Conservation (phyloP, 1,140 invertebrate species). For the Pseudomyrmex sp. region DNA sequence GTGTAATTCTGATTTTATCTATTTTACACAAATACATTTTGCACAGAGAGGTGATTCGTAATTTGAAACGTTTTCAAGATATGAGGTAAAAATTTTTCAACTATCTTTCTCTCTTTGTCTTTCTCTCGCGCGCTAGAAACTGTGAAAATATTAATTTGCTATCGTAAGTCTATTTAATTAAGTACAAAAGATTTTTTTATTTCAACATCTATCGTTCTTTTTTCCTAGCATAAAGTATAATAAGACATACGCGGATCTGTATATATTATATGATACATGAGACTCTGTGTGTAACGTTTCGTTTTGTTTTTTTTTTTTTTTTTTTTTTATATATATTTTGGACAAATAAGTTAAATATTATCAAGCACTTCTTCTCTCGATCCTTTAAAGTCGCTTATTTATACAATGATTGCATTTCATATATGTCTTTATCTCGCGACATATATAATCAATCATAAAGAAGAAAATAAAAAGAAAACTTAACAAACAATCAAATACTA, state of each 20-base stretch:
- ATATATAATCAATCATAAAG: slow-evolving; percentile 36
- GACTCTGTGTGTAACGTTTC: slow-evolving; percentile 46
- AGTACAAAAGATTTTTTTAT: slow-evolving; percentile 81
- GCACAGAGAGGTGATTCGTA: slow-evolving; percentile 59
- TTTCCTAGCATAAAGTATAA: slow-evolving; percentile 70
- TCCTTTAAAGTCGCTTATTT: slow-evolving; percentile 52
- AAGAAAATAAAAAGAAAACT: slow-evolving; percentile 56
- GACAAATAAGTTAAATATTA: slow-evolving; percentile 69
- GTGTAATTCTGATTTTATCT: slow-evolving; percentile 24
- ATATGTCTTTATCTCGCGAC: slow-evolving; percentile 43
- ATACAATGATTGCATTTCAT: slow-evolving; percentile 48
- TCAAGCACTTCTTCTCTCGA: slow-evolving; percentile 61
- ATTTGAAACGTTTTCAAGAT: slow-evolving; percentile 59
- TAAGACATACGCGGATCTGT: slow-evolving; percentile 56
- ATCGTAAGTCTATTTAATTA: slow-evolving; percentile 79
- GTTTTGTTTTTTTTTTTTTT: slow-evolving; percentile 15
- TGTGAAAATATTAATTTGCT: slow-evolving; percentile 75
- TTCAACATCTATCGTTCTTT: slow-evolving; percentile 61
- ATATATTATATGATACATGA: slow-evolving; percentile 67
- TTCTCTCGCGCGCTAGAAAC: slow-evolving; percentile 58
- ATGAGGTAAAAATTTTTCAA: slow-evolving; percentile 65
- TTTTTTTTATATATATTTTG: slow-evolving; percentile 11
- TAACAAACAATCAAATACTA: slow-evolving; percentile 69
- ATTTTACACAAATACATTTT: slow-evolving; percentile 39
- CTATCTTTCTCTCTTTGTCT: slow-evolving; percentile 34